Base-by-base conservation (phyloP, 2,113 vertebrate species). In the Channa argus region DNA sequence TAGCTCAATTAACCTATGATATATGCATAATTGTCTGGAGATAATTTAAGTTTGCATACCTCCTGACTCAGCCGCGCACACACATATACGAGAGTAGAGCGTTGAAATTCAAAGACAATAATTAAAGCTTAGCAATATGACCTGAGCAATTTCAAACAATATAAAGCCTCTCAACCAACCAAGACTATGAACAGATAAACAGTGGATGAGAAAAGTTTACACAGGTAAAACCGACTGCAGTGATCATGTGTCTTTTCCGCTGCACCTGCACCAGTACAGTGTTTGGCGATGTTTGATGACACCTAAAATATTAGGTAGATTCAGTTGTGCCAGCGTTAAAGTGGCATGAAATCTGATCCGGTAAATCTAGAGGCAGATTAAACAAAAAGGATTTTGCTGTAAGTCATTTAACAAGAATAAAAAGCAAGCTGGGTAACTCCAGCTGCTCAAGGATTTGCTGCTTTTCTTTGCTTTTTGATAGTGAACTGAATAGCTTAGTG, bases 1-100 rank as follows among this genome's bases (percentile, higher is more conserved):
- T 41, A 62, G 12, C 10, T 63, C 41, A 63, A 60, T 79, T 75
- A 78, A 67, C 59, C 63, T 52, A 24, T 52, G n/a, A 53, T 80
- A 56, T 38, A 38, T 66, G 36, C 44, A 47, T 50, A 47, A 34
- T 52, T 59, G 51, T 71, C 44, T 36, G 11, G 38, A 62, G 39
- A 56, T 71, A 66, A 49, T 63, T 67, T 66, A 58, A 12, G 50
- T 37, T 44, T 54, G 41, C 39, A 58, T 36, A 55, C 37, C 54
- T 45, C 8, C 9, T 51, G 46, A 71, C 24, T 59, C 56, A 24
- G 55, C 24, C 24, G 6, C 58, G 45, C 50, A 43, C 53, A 50
- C 43, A 74, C 34, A 15, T 43, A 55, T 33, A 43, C 24, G 15
- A 38, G 51, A 15, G 24, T 36, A 55, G 37, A 53, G 41, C 60